phyloP scores from a whole-genome alignment of 2,113 vertebrate species.

The Serilophus lunatus region DNA sequence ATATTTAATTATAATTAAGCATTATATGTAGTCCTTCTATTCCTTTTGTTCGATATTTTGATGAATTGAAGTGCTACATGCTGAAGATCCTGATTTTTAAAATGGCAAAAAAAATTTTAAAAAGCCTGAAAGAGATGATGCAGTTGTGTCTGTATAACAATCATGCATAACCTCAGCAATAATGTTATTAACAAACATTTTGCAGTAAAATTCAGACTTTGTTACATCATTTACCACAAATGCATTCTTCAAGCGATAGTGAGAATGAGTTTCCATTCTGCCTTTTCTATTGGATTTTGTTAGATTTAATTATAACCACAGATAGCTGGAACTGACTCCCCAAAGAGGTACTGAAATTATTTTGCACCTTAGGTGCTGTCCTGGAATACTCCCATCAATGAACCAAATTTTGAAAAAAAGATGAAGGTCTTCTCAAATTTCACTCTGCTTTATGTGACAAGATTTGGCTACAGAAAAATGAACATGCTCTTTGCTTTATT shows the following conservation, averaged over 20 bases:
- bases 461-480: not conserved
- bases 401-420: not conserved
- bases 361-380: not conserved
- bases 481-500: fast-evolving
- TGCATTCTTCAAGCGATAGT: not conserved
- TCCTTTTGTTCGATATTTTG: slow-evolving; percentile 16
- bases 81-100: not conserved
- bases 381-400: not conserved
- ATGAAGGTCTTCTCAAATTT: not conserved
- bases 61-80: slow-evolving; percentile 1
- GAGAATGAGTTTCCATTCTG: not conserved
- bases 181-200: not conserved
- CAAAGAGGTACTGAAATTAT: not conserved
- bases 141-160: not conserved
- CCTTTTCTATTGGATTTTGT: not conserved
- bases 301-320: not conserved
- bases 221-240: not conserved
- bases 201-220: not conserved
- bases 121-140: not conserved
- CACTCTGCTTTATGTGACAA: not conserved
- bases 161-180: not conserved
- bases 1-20: slow-evolving; percentile 69
- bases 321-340: not conserved
- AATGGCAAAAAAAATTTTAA: not conserved
- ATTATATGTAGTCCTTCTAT: slow-evolving; percentile 16